Conservation (phyloP, 2,888 invertebrate genomes). For the Aphidoletes aphidimyza region DNA sequence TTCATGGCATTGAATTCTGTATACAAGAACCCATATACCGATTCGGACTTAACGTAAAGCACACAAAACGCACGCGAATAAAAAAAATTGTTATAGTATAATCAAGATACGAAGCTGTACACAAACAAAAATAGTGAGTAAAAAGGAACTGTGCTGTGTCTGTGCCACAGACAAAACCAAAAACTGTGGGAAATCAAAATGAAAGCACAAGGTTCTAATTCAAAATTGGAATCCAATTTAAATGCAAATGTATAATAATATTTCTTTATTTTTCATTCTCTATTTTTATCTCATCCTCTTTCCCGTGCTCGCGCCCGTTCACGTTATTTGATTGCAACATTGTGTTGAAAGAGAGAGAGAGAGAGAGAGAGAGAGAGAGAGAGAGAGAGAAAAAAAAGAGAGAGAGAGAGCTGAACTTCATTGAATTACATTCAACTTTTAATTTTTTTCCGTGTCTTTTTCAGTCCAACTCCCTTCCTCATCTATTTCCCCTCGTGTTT, state of each 20-base stretch:
- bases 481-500: too few relatives aligned
- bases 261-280: constrained; percentile 14
- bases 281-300: not conserved
- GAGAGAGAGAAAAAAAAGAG: not conserved
- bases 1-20: not conserved
- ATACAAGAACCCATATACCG: not conserved
- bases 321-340: not conserved
- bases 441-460: not conserved
- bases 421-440: constrained; percentile 46
- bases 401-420: not conserved
- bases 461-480: not conserved
- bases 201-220: constrained; percentile 43
- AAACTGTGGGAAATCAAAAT: constrained; percentile 7
- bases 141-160: not conserved
- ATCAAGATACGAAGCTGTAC: constrained; percentile 33
- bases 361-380: not conserved
- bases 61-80: not conserved
- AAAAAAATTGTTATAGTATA: constrained; percentile 44
- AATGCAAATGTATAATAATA: constrained; percentile 53
- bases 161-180: not conserved
- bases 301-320: not conserved
- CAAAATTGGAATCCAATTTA: constrained; percentile 54
- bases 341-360: not conserved
- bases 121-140: constrained; percentile 4
- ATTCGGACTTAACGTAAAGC: not conserved